Conservation (phyloP, 2,113 vertebrate genomes). For the Lycaon pictus region DNA sequence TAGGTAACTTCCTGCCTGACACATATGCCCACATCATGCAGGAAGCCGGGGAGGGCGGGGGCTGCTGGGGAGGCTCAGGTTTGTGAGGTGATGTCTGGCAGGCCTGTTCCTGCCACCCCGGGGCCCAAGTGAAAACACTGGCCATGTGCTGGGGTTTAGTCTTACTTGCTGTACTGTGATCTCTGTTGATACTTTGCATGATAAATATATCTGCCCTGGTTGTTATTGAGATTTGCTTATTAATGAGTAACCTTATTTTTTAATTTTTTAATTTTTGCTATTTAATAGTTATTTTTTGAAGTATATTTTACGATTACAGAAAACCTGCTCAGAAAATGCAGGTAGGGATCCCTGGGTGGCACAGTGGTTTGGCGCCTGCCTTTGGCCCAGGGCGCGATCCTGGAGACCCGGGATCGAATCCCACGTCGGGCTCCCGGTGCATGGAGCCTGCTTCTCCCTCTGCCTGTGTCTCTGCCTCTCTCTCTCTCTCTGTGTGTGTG, state of each 20-base stretch:
- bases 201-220: not conserved
- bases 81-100: constrained; percentile 75
- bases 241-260: not conserved
- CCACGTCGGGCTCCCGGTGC: too few relatives aligned
- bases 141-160: not conserved
- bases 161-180: not conserved
- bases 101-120: not conserved
- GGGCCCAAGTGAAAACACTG: not conserved
- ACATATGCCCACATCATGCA: not conserved
- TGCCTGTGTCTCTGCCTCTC: too few relatives aligned
- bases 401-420: too few relatives aligned
- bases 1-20: constrained; percentile 59
- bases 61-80: not conserved
- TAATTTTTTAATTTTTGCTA: not conserved
- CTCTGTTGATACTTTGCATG: not conserved
- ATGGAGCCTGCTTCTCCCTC: too few relatives aligned
- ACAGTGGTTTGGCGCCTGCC: too few relatives aligned
- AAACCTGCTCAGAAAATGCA: not conserved
- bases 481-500: too few relatives aligned
- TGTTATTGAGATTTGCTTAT: not conserved
- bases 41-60: not conserved
- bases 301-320: not conserved
- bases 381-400: too few relatives aligned
- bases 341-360: not conserved
- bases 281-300: not conserved